Percentiles rank a stretch among this genome's conserved stretches.
phyloP scores from a whole-genome alignment of 2,888 invertebrate genomes.

The Chaitophorus viminalis region DNA sequence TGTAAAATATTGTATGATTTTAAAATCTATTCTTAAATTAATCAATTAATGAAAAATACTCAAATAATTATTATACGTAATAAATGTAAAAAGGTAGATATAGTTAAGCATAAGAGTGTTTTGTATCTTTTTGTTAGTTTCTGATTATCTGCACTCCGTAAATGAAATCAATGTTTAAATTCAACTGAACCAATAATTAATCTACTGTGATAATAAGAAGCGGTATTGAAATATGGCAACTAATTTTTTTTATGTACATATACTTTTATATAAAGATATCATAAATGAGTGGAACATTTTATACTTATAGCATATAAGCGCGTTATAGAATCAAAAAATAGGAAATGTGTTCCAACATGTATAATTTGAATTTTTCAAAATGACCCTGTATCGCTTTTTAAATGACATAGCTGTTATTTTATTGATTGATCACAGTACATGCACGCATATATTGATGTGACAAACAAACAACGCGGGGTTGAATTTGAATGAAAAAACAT shows the following conservation, averaged over 20 bases:
- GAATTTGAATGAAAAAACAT: constrained; percentile 43
- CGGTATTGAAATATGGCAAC: too few relatives aligned
- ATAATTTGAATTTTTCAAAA: constrained; percentile 29
- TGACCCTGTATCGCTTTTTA: constrained; percentile 37
- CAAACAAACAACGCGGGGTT: constrained; percentile 5
- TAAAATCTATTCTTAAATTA: too few relatives aligned
- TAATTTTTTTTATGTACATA: too few relatives aligned
- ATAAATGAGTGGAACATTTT: background rate
- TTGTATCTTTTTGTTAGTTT: too few relatives aligned
- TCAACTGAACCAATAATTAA: background rate
- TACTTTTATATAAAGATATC: background rate
- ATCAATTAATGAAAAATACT: too few relatives aligned
- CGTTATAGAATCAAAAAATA: background rate
- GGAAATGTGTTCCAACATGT: background rate
- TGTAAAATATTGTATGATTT: too few relatives aligned
- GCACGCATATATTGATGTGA: background rate
- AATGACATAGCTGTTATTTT: constrained; percentile 34
- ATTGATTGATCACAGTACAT: background rate
- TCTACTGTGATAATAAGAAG: background rate
- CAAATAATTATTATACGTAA: background rate
- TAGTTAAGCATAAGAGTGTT: background rate
- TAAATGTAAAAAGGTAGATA: background rate
- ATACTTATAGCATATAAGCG: background rate
- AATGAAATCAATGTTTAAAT: too few relatives aligned
- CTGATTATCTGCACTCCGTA: too few relatives aligned